Evolutionary conservation across 2,797 vertebrate genomes (phyloP).

Genomic region (Hirundo rustica): DNA sequence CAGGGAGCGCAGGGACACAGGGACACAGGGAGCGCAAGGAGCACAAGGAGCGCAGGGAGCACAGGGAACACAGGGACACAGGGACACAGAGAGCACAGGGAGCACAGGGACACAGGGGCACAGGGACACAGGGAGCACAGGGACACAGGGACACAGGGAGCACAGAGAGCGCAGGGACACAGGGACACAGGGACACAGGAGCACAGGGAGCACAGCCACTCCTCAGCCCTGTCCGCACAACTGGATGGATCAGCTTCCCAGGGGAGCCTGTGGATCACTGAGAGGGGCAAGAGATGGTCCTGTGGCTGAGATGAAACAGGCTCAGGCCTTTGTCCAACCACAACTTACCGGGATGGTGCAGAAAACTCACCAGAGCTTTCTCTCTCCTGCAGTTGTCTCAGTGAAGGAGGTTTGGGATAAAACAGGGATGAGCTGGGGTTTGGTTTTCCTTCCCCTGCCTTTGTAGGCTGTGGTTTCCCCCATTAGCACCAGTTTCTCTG

Average conservation of each 20-base stretch:
- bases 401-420: background rate
- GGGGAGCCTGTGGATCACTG: background rate
- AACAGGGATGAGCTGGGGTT: fast-evolving
- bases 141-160: too few species aligned
- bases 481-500: background rate
- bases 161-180: too few species aligned
- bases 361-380: background rate
- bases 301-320: background rate
- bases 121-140: too few species aligned
- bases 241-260: background rate
- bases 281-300: background rate
- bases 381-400: background rate
- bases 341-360: background rate
- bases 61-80: too few species aligned
- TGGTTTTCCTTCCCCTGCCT: background rate
- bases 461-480: background rate
- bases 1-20: too few species aligned
- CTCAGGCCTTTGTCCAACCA: background rate
- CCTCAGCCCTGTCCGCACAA: background rate
- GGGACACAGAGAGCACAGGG: too few species aligned
- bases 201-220: background rate
- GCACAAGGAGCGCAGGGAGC: too few species aligned
- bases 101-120: too few species aligned
- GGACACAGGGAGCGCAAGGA: too few species aligned
- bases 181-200: too few species aligned